Percentiles rank a stretch among this genome's conserved stretches.
These are phyloP conservation scores for Tholera decimalis DNA, from an alignment of 2,888 invertebrate species.

Conservation along the genomic window DNA sequence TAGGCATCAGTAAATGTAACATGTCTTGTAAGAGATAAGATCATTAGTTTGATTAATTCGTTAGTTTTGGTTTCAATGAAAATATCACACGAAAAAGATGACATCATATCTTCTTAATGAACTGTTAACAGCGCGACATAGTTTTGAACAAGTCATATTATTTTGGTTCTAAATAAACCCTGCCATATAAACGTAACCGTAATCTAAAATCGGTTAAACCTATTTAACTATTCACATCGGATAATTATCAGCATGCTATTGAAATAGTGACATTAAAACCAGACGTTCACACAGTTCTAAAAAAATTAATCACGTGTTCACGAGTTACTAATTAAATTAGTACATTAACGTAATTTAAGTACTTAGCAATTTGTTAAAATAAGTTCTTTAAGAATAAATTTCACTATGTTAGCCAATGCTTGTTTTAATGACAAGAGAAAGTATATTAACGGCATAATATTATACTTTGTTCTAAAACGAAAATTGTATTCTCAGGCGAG, in stretches of 20 bases:
- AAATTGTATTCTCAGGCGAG: conserved; percentile 84
- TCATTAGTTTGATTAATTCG: conserved; percentile 18
- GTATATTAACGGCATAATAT: conserved; percentile 82
- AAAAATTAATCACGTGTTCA: not conserved
- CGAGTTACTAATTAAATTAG: conserved; percentile 14
- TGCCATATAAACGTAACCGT: not conserved
- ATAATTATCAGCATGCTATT: not conserved
- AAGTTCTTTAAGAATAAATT: conserved; percentile 64
- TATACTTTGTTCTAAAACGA: conserved; percentile 78
- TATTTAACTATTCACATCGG: not conserved
- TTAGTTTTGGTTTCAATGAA: conserved; percentile 27
- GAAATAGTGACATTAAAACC: not conserved
- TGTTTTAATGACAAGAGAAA: conserved; percentile 77
- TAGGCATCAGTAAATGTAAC: conserved; percentile 44
- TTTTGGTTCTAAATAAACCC: not conserved
- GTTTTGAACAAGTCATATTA: not conserved
- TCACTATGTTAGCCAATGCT: conserved; percentile 69
- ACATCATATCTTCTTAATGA: conserved; percentile 10
- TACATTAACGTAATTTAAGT: conserved; percentile 16
- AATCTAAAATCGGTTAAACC: conserved; percentile 7
- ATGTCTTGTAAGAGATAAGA: conserved; percentile 41
- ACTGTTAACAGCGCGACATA: not conserved
- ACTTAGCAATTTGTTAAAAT: conserved; percentile 40
- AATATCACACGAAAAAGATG: conserved; percentile 5
- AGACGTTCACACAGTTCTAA: not conserved